Conservation (phyloP, 2,888 invertebrate genomes). For the Arctia plantaginis region DNA sequence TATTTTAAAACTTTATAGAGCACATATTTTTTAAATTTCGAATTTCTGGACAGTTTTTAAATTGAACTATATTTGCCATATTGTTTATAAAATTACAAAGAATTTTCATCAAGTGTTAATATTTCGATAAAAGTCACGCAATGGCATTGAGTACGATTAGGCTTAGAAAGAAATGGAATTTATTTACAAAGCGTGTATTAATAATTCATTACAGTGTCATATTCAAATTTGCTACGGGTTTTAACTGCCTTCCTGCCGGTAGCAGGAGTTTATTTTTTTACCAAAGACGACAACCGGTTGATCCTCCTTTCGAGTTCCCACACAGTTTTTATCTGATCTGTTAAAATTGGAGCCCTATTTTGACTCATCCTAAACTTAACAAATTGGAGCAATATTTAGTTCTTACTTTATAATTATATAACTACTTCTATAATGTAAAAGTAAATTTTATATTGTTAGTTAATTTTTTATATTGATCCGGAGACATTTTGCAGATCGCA, state of each 20-base stretch:
- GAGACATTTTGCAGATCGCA: too few relatives aligned
- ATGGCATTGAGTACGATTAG: conserved; percentile 10
- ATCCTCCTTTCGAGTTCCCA: conserved; percentile 38
- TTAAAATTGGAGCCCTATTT: conserved; percentile 45
- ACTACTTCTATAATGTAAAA: background rate
- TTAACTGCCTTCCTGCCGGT: conserved; percentile 44
- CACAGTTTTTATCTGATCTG: conserved; percentile 51
- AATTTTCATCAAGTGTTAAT: background rate
- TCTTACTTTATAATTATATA: background rate
- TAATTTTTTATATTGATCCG: too few relatives aligned
- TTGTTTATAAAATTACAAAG: background rate
- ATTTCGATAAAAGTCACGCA: conserved; percentile 1
- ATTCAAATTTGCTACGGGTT: conserved; percentile 48
- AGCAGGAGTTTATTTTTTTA: conserved; percentile 40
- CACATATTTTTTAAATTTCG: background rate
- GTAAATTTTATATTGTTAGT: too few relatives aligned
- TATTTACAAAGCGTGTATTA: conserved; percentile 34
- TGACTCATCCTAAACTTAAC: conserved; percentile 26
- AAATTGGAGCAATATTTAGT: conserved; percentile 6
- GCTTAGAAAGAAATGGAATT: conserved; percentile 37
- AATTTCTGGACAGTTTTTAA: background rate
- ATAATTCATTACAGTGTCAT: conserved; percentile 46
- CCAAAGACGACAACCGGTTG: conserved; percentile 37
- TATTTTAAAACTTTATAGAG: too few relatives aligned
- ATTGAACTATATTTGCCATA: background rate